Evolutionary conservation across 2,888 invertebrate genomes (phyloP).

Genomic region (Drosophila merina): DNA sequence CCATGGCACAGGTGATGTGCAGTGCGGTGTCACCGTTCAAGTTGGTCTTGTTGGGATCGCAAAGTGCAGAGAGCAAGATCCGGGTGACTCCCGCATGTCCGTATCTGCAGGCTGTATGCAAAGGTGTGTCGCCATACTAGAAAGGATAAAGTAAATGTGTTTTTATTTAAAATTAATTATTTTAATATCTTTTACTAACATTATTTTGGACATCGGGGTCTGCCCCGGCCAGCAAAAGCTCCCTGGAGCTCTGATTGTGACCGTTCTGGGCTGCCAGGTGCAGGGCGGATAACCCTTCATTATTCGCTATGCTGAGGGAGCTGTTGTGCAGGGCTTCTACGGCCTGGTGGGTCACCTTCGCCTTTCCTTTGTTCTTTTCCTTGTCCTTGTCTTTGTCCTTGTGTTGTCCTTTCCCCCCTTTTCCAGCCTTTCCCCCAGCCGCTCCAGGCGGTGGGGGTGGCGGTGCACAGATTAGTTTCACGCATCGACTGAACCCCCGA

Average conservation of each 20-base stretch:
- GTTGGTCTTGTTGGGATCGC: conserved; percentile 94
- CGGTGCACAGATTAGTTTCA: conserved; percentile 87
- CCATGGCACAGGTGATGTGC: conserved; percentile 97
- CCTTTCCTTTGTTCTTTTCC: conserved; percentile 70
- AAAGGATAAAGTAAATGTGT: not conserved
- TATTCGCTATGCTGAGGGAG: conserved; percentile 88
- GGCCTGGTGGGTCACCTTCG: conserved; percentile 66
- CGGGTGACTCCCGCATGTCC: conserved; percentile 98
- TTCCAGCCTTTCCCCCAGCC: conserved; percentile 9
- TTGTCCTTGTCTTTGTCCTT: conserved; percentile 49
- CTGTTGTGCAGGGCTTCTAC: conserved; percentile 86
- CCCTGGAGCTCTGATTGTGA: conserved; percentile 96
- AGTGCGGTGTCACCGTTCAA: conserved; percentile 98
- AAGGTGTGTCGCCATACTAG: conserved; percentile 96
- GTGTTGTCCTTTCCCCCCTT: conserved; percentile 27
- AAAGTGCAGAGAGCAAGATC: conserved; percentile 95
- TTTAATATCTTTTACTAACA: conserved; percentile 84
- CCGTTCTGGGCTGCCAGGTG: conserved; percentile 98
- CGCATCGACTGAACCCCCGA: conserved; percentile 95
- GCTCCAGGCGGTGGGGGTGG: conserved; percentile 47
- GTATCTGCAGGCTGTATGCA: conserved; percentile 97
- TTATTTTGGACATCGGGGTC: conserved; percentile 96
- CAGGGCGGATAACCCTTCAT: conserved; percentile 95
- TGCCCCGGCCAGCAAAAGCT: conserved; percentile 93
- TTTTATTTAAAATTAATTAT: not conserved